Evolutionary conservation across 2,113 vertebrate species (phyloP), one percentile per base, ranked within the genome.

Genomic region (Phylloscopus trochiloides): DNA sequence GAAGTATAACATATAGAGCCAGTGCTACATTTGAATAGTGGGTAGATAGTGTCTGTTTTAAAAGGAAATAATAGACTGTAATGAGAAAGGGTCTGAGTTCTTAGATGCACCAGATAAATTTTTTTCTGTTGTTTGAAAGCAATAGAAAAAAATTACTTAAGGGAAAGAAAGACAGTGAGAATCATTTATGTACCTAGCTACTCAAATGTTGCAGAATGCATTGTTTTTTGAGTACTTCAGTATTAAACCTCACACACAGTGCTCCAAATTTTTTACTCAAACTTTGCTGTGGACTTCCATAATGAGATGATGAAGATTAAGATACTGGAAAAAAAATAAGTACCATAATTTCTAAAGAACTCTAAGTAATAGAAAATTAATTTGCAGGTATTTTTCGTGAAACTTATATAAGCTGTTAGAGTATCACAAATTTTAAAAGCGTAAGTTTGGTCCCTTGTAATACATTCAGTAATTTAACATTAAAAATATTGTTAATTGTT

Each of bases 341-440:
- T 82, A 34, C 22, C 7, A 6, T 50, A 45, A 54, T 73, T 79
- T 87, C 26, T 57, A 73, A 91, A 47, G 74, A 81, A 62, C 19
- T 68, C 52, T 36, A 45, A 68, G 14, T 38, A 72, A 36, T 45
- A 52, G 42, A 66, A 93, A 83, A 83, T 32, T 66, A 28, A 73
- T 66, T 79, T 94, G 22, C 40, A 88, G 54, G 50, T 83, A 75
- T 29, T 85, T 72, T 16, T 68, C 76, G 62, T 54, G 54, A 83
- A 90, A 76, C 32, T 43, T 45, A 17, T 58, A 26, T n/a, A 76
- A 88, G 2, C 32, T 79, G 28, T 75, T 65, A 15, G 12, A 75
- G 9, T 79, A 57, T 52, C 0, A 0, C n/a, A 72, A 1, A 45
- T 75, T 75, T 90, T 45, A 34, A 68, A 93, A 86, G 22, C 0